A percentile compares a stretch with the other conserved stretches of the same genome.
phyloP scores from a whole-genome alignment of 2,113 vertebrate genomes.

The Mobula birostris region DNA sequence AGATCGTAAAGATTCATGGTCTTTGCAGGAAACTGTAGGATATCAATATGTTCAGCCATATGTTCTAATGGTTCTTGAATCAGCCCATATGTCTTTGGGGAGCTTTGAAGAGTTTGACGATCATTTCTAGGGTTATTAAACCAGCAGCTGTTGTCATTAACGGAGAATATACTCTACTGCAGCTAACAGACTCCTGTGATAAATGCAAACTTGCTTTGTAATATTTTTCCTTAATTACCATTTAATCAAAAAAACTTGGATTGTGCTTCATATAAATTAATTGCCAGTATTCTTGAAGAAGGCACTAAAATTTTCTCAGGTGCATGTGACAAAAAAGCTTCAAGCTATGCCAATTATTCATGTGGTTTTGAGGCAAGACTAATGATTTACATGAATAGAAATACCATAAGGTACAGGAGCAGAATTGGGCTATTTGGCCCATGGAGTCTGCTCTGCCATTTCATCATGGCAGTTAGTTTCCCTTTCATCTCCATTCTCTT shows the following conservation, averaged over 20 bases:
- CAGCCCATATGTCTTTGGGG: conserved; percentile 43
- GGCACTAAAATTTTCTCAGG: background rate
- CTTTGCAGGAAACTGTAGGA: background rate
- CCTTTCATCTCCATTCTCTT: too few relatives aligned
- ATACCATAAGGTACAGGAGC: too few relatives aligned
- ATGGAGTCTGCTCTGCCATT: too few relatives aligned
- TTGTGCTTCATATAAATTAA: background rate
- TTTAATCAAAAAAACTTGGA: background rate
- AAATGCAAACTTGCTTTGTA: conserved; percentile 47
- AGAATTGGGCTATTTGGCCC: too few relatives aligned
- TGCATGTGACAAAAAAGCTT: background rate
- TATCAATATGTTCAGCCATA: conserved; percentile 29
- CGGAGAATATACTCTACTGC: conserved; percentile 60
- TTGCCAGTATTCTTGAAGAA: background rate
- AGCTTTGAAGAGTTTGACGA: conserved; percentile 59
- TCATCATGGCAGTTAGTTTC: too few relatives aligned
- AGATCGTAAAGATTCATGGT: conserved; percentile 27
- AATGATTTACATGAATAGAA: background rate
- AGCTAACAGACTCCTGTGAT: conserved; percentile 46
- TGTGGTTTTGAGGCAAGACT: background rate
- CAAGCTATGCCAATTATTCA: background rate
- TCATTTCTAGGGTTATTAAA: conserved; percentile 70
- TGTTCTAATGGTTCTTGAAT: conserved; percentile 8
- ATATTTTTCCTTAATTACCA: conserved; percentile 31
- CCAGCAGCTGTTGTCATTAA: conserved; percentile 70